These are phyloP conservation scores for Eunapius fragilis DNA, from an alignment of 37 sponge, comb jelly and placozoan genomes.

Conservation along the genomic window DNA sequence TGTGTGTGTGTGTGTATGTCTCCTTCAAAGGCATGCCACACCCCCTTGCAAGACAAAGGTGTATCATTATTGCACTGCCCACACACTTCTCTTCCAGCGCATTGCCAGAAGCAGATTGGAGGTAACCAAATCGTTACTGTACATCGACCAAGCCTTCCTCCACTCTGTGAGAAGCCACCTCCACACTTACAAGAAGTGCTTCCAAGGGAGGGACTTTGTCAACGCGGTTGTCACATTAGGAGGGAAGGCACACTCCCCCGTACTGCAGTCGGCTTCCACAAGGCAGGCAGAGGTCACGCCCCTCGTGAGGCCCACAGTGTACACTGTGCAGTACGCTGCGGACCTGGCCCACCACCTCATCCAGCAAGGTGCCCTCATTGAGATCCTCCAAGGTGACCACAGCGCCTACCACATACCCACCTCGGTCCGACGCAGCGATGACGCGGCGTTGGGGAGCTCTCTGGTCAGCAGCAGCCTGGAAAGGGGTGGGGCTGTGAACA, in stretches of 20 bases:
- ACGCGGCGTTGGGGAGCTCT: no score
- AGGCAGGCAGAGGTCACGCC: background rate
- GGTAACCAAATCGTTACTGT: no score
- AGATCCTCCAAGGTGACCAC: background rate
- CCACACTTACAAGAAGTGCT: conserved; percentile 60
- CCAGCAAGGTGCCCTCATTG: background rate
- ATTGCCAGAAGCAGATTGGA: no score
- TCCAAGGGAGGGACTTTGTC: conserved; percentile 74
- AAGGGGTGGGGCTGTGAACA: no score
- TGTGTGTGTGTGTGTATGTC: background rate
- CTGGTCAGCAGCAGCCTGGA: no score
- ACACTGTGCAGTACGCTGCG: background rate
- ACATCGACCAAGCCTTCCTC: no score
- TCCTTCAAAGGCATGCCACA: no score
- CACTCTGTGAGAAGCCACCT: conserved; percentile 39
- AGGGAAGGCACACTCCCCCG: background rate
- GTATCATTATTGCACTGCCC: no score
- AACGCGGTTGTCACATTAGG: conserved; percentile 29
- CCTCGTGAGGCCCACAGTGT: background rate
- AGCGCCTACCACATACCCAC: no score
- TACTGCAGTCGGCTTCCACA: conserved; percentile 12
- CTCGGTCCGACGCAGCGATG: no score
- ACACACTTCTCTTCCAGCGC: no score
- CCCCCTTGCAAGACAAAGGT: no score
- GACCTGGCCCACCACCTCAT: background rate